Evolutionary conservation across 1,140 invertebrate species (phyloP), one percentile per base, ranked within the genome.

Genomic region (Drosophila elegans): DNA sequence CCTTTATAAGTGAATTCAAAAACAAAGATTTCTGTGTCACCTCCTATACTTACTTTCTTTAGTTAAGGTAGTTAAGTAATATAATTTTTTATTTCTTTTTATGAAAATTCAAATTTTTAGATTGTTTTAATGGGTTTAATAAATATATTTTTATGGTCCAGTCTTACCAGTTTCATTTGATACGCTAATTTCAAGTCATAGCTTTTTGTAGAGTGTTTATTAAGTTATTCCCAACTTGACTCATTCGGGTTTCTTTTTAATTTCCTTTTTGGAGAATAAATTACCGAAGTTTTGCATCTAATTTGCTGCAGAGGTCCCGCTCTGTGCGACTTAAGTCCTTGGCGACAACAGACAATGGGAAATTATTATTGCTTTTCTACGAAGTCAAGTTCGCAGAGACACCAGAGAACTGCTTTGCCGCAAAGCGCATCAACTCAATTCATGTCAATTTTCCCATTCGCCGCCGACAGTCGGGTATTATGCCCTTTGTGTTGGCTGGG

Each of bases 351-450:
- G 51, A 69, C 63, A 48, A 49, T 41, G 12, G 51, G 25, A 56
- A 69, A 49, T 69, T 57, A 57, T 56, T 56, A 48, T 32, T 56
- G 11, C 34, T n/a, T 42, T 64, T 36, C 64, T 36, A 42, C 38
- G 36, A 53, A 68, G 66, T 66, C 46, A 52, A 25, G 25, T 32
- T 59, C n/a, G 54, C 41, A 21, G 13, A n/a, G 13, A 21, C 46
- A 9, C 41, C 41, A 21, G 13, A 51, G n/a, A 34, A 9, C 54
- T 34, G 60, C 64, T 68, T 68, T 53, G 21, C 64, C 61, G 52
- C 64, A 66, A 68, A 66, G 64, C 46, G 64, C 63, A 68, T 68
- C 64, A 68, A 53, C 46, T 68, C 61, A 68, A 68, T 73, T 79
- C 74, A 75, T 72, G 60, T 83, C 62, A 55, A 57, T 75, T 75